Conservation (phyloP, 2,888 invertebrate species). For the Strigamia maritima region DNA sequence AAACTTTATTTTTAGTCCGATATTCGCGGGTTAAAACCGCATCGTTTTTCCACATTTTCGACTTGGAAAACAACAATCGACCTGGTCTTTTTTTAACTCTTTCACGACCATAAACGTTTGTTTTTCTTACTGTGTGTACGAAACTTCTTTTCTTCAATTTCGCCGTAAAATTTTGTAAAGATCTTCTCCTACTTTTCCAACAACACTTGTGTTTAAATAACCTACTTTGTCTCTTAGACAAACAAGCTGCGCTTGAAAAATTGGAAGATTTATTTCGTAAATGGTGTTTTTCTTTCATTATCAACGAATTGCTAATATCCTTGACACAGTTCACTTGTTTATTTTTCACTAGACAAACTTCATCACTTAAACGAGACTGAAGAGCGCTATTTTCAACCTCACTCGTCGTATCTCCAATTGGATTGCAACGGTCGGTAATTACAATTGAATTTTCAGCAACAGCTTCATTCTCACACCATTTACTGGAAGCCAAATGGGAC, state of each 20-base stretch:
- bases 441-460: constrained; percentile 23
- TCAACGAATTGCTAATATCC: background rate
- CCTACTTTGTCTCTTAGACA: background rate
- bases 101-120: background rate
- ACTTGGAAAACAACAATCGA: background rate
- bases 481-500: constrained; percentile 1
- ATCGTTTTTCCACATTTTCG: background rate
- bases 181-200: background rate
- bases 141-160: background rate
- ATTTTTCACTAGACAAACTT: background rate
- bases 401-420: background rate
- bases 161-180: background rate
- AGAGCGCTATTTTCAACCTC: background rate
- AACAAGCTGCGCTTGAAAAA: background rate
- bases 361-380: background rate
- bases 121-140: background rate
- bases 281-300: background rate
- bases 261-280: background rate
- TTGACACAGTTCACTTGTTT: background rate
- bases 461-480: background rate
- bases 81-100: background rate
- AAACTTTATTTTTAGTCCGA: constrained; percentile 22
- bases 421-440: background rate
- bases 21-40: background rate
- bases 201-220: background rate